These are phyloP conservation scores for Drosophila gaucha DNA, from an alignment of 2,888 invertebrate species.

Conservation along the genomic window DNA sequence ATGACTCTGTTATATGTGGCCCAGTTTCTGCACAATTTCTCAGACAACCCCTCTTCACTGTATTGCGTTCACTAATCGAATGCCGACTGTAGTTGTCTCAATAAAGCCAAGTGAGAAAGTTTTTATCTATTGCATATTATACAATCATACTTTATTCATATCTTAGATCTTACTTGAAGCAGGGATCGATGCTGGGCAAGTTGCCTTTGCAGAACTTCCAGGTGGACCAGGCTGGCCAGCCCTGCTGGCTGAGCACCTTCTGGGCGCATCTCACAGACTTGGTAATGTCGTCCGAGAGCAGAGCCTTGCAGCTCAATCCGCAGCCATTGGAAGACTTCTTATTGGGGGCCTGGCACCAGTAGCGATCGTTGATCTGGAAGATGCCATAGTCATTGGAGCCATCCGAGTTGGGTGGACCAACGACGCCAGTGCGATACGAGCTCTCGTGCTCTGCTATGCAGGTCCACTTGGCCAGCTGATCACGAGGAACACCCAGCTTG, in stretches of 20 bases:
- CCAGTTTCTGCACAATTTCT: conserved; percentile 53
- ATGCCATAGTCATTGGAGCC: conserved; percentile 83
- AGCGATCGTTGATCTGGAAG: conserved; percentile 81
- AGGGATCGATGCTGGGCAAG: conserved; percentile 59
- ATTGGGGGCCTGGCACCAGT: conserved; percentile 73
- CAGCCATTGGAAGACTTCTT: conserved; percentile 70
- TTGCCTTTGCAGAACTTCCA: conserved; percentile 65
- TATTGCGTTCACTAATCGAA: conserved; percentile 51
- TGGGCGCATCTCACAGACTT: conserved; percentile 67
- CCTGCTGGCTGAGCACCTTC: conserved; percentile 64
- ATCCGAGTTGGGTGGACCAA: conserved; percentile 84
- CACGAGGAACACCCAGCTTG: conserved; percentile 69
- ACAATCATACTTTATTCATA: conserved; percentile 24
- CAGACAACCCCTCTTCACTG: not conserved
- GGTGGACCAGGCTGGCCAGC: conserved; percentile 77
- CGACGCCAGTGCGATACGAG: conserved; percentile 82
- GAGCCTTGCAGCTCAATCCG: conserved; percentile 53
- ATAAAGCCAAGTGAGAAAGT: conserved; percentile 42
- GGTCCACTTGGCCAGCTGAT: conserved; percentile 70
- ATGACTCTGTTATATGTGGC: conserved; percentile 73
- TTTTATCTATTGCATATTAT: conserved; percentile 20
- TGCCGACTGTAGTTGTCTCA: conserved; percentile 27
- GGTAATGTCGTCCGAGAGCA: conserved; percentile 70
- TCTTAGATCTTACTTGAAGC: conserved; percentile 45
- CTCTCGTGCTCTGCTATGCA: conserved; percentile 78